Evolutionary conservation across 2,888 invertebrate species (phyloP), one percentile per base, ranked within the genome.

Genomic region (Antheraea yamamai): DNA sequence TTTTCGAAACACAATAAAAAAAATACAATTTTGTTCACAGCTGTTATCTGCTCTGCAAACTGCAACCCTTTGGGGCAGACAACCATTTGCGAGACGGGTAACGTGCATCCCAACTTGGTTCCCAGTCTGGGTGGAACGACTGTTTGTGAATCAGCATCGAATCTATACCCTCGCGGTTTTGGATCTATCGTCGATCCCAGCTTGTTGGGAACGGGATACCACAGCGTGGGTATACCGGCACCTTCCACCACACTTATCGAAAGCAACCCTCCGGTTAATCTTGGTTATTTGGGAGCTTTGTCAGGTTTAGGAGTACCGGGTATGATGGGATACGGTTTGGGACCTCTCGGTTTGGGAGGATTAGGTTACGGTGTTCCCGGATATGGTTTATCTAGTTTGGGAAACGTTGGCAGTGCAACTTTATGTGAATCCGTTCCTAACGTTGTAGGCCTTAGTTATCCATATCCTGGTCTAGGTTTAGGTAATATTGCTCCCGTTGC

Each of bases 51-150:
- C 83, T 77, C 86, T 1, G 88, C 83, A 2, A 80, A 75, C 30
- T 85, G 87, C 80, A 87, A 86, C 76, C 91, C 92, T 0, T 20
- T 91, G 74, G 87, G 75, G n/a, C 39, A 77, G 73, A 39, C 80
- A 0, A 77, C 77, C n/a, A 76, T 70, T n/a, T 81, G 76, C 72
- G 81, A 80, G 23, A 72, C 61, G 0, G 73, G 74, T 0, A 77
- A 76, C 23, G 35, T 74, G 7, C 73, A 71, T 16, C 72, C 75
- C 14, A 61, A 47, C 51, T 51, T 70, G 14, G n/a, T 75, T 0
- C 76, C 76, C 12, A 68, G 64, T 30, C 47, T 55, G 2, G 0
- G 71, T 6, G 55, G 76, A 1, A 75, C 80, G 0, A 70, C 35
- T 7, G 74, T 80, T 4, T 80, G 77, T 18, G 80, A 80, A 51